These are phyloP conservation scores for Botia kubotai DNA, from an alignment of 2,797 vertebrate genomes.

Conservation along the genomic window DNA sequence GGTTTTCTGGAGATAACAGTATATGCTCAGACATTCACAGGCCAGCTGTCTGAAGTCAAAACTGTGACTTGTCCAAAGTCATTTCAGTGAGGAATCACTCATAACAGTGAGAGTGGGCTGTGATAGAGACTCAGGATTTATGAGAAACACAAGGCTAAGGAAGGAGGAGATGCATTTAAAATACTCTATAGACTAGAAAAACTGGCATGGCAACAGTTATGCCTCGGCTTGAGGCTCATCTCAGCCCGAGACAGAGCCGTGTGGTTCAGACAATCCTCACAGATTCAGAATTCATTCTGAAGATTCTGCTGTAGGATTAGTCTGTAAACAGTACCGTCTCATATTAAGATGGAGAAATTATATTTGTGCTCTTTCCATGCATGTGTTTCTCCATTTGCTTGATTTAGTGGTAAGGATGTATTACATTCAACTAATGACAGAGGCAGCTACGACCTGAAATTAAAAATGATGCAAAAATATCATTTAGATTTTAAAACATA, in stretches of 20 bases:
- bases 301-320: constrained; percentile 52
- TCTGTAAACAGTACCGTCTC: constrained; percentile 57
- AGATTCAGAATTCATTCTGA: constrained; percentile 53
- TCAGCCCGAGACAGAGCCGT: constrained; percentile 31
- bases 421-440: constrained; percentile 73
- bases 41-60: constrained; percentile 39
- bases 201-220: constrained; percentile 23
- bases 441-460: constrained; percentile 39
- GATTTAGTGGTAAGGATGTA: constrained; percentile 67
- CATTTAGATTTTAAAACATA: constrained; percentile 46
- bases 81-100: constrained; percentile 17
- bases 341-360: constrained; percentile 72
- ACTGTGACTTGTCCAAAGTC: constrained; percentile 15
- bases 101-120: constrained; percentile 9
- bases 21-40: constrained; percentile 39
- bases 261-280: constrained; percentile 48
- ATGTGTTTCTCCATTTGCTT: constrained; percentile 61
- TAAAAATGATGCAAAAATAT: constrained; percentile 57
- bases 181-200: constrained; percentile 30
- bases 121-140: constrained; percentile 2
- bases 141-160: constrained; percentile 12
- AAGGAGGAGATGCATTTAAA: constrained; percentile 18
- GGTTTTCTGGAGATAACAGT: constrained; percentile 37
- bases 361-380: constrained; percentile 65
- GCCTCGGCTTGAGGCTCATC: constrained; percentile 13